Percentiles rank a stretch among this genome's conserved stretches.
Conservation (phyloP, 2,797 vertebrate genomes). For the Bradypus variegatus region DNA sequence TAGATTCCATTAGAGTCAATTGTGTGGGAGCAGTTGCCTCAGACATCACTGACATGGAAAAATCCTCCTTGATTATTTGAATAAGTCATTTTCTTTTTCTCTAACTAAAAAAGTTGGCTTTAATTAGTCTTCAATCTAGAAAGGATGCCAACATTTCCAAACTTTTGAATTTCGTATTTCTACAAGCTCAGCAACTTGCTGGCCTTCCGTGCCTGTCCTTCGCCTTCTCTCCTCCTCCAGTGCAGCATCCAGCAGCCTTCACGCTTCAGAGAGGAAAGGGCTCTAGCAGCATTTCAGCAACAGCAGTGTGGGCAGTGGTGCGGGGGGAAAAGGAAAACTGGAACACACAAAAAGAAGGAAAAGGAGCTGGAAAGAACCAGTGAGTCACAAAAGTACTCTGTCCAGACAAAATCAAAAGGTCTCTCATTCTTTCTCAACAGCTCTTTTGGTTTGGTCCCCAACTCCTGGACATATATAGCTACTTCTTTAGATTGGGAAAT, state of each 20-base stretch:
- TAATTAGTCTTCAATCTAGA: conserved; percentile 31
- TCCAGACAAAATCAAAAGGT: not conserved
- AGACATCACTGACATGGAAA: conserved; percentile 33
- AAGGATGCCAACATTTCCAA: not conserved
- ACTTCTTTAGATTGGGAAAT: not conserved
- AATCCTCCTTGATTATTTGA: conserved; percentile 38
- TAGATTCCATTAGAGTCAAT: conserved; percentile 6
- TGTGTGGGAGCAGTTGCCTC: conserved; percentile 39
- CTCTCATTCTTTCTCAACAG: not conserved
- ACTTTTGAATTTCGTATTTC: not conserved
- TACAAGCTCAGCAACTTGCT: not conserved
- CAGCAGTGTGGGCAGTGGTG: not conserved
- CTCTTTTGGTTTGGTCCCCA: not conserved
- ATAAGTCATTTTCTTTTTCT: conserved; percentile 41
- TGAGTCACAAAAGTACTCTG: not conserved
- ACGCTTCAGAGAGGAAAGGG: not conserved
- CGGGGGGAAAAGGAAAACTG: not conserved
- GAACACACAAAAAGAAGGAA: not conserved
- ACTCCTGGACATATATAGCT: not conserved
- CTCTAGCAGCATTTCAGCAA: not conserved
- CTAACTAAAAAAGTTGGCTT: conserved; percentile 12
- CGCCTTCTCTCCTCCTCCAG: not conserved
- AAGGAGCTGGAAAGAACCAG: not conserved
- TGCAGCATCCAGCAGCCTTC: not conserved
- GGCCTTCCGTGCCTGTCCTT: not conserved